These are phyloP conservation scores for Manacus vitellinus DNA, from an alignment of 2,113 vertebrate genomes.

Conservation along the genomic window DNA sequence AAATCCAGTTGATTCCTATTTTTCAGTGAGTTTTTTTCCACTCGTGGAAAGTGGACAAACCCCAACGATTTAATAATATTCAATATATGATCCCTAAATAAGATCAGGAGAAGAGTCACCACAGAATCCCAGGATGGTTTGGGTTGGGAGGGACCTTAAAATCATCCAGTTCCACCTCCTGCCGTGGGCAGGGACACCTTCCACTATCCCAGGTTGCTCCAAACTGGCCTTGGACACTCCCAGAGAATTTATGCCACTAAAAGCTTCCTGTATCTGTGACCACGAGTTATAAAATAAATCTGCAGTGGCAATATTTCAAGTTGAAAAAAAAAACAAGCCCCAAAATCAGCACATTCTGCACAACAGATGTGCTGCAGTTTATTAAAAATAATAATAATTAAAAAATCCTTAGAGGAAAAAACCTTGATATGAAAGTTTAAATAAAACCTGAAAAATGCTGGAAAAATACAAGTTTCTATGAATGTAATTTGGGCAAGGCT, in stretches of 20 bases:
- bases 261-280: background rate
- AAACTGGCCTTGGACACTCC: background rate
- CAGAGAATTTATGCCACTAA: background rate
- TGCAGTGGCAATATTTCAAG: background rate
- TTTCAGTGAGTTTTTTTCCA: background rate
- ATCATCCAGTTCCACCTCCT: background rate
- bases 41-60: background rate
- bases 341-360: background rate
- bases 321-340: background rate
- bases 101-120: background rate
- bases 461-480: slow-evolving; percentile 22
- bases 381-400: background rate
- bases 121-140: background rate
- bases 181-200: background rate
- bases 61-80: background rate
- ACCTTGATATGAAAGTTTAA: slow-evolving; percentile 21
- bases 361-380: background rate
- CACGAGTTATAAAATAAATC: background rate
- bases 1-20: background rate
- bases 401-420: background rate
- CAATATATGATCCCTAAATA: rapidly evolving
- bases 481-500: background rate
- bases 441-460: background rate
- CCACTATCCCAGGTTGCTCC: background rate
- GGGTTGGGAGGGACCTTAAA: background rate